A percentile compares a stretch with the other conserved stretches of the same genome.
phyloP scores from a whole-genome alignment of 1,140 invertebrate genomes.

The Rhyacophila brunnea region DNA sequence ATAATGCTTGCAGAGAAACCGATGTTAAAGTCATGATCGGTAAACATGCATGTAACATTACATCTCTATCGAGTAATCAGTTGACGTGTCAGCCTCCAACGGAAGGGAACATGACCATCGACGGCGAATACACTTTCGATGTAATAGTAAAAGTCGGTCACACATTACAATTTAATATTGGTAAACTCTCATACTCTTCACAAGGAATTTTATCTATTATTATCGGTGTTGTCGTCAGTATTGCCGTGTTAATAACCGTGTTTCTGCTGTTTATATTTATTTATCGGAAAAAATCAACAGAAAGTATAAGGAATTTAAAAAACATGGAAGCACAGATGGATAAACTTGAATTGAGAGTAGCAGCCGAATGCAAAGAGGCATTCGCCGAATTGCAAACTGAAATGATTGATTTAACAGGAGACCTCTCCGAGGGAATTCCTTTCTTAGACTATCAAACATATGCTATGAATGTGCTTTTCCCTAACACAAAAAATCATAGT shows the following conservation, averaged over 20 bases:
- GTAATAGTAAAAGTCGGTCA: conserved; percentile 86
- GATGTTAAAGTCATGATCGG: conserved; percentile 92
- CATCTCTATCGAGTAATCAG: conserved; percentile 83
- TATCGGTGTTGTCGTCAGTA: conserved; percentile 74
- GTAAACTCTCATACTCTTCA: conserved; percentile 86
- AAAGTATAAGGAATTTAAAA: conserved; percentile 94
- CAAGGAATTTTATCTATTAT: conserved; percentile 76
- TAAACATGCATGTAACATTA: conserved; percentile 87
- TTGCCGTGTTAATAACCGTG: conserved; percentile 70
- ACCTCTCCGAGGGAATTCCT: conserved; percentile 93
- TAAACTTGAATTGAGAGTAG: conserved; percentile 93
- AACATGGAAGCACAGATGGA: conserved; percentile 99
- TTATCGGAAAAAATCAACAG: conserved; percentile 93
- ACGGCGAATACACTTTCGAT: conserved; percentile 62
- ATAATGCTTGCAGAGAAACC: conserved; percentile 83
- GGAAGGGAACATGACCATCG: conserved; percentile 53
- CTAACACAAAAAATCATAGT: conserved; percentile 90
- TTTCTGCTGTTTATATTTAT: conserved; percentile 90
- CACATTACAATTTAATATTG: conserved; percentile 81
- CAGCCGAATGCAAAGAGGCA: conserved; percentile 98
- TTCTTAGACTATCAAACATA: conserved; percentile 97
- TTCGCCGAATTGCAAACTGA: conserved; percentile 99
- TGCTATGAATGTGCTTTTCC: conserved; percentile 97
- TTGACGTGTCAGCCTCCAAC: conserved; percentile 87
- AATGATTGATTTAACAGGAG: conserved; percentile 96